These are phyloP conservation scores for Mesorhabditis sp. DNA, from an alignment of 2,888 invertebrate genomes.

Conservation along the genomic window DNA sequence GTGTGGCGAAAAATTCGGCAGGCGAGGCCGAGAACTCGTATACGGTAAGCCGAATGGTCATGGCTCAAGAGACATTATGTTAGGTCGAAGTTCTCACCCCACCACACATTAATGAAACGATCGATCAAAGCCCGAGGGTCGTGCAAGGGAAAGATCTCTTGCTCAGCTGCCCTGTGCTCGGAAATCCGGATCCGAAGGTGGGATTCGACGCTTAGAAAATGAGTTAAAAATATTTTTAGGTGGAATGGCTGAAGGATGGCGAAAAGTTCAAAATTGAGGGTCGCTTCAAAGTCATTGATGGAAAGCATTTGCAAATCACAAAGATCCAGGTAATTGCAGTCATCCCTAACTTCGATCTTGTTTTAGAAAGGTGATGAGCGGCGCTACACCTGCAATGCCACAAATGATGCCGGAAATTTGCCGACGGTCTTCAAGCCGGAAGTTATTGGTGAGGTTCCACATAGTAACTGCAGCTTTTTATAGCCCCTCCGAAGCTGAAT, in stretches of 20 bases:
- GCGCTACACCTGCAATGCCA: constrained; percentile 66
- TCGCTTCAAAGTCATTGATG: constrained; percentile 18
- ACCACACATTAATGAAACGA: constrained; percentile 51
- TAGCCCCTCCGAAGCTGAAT: constrained; percentile 61
- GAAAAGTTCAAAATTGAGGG: constrained; percentile 9
- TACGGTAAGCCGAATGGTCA: constrained; percentile 58
- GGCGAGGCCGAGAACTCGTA: constrained; percentile 66
- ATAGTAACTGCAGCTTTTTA: constrained; percentile 12
- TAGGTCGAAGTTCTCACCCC: constrained; percentile 44
- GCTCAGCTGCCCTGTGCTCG: constrained; percentile 64
- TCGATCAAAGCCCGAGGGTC: constrained; percentile 58
- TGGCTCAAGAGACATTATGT: constrained; percentile 22
- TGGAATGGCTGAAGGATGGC: constrained; percentile 30
- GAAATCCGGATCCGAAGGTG: constrained; percentile 64
- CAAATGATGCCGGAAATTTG: constrained; percentile 65
- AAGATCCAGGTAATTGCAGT: constrained; percentile 13
- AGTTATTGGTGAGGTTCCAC: constrained; percentile 64
- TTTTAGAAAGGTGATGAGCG: constrained; percentile 65
- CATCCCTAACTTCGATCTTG: not conserved
- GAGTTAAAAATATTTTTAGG: constrained; percentile 14
- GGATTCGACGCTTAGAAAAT: constrained; percentile 9
- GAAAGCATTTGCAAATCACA: constrained; percentile 24
- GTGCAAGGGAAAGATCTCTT: constrained; percentile 64
- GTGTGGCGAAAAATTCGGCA: constrained; percentile 69
- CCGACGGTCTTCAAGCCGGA: constrained; percentile 64